phyloP scores from a whole-genome alignment of 2,797 vertebrate species.

The Phoeniculus purpureus region DNA sequence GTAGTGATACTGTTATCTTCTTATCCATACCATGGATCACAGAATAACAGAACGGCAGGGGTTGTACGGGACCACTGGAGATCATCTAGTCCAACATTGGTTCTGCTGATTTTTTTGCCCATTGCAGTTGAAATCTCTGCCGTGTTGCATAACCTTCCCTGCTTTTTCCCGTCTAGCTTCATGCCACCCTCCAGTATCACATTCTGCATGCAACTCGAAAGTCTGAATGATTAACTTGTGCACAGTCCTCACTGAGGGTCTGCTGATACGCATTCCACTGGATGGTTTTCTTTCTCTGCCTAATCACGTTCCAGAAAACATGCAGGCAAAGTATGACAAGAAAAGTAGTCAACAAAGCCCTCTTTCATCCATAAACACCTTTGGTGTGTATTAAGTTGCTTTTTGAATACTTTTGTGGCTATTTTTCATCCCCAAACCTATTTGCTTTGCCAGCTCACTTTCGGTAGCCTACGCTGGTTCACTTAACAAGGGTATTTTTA shows the following conservation, averaged over 20 bases:
- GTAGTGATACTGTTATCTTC: not conserved
- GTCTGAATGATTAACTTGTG: not conserved
- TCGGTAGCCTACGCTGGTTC: not conserved
- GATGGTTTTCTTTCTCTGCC: not conserved
- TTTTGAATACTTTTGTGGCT: not conserved
- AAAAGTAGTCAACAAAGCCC: not conserved
- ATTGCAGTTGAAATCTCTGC: not conserved
- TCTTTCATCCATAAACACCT: not conserved
- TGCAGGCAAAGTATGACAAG: not conserved
- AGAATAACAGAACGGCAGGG: no score
- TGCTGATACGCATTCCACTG: not conserved
- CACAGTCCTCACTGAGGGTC: not conserved
- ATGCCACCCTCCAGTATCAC: not conserved
- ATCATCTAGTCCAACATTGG: not conserved
- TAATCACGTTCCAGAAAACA: not conserved
- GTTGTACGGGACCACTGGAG: no score
- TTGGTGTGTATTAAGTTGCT: not conserved
- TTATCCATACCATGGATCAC: not conserved
- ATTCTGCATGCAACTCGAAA: not conserved
- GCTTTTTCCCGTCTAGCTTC: not conserved
- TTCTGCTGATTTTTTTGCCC: accelerated
- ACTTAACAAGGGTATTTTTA: not conserved
- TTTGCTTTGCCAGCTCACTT: not conserved
- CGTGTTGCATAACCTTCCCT: not conserved
- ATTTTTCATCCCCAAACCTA: not conserved